Conservation (phyloP, 2,113 vertebrate genomes). For the Pleuronectes platessa region DNA sequence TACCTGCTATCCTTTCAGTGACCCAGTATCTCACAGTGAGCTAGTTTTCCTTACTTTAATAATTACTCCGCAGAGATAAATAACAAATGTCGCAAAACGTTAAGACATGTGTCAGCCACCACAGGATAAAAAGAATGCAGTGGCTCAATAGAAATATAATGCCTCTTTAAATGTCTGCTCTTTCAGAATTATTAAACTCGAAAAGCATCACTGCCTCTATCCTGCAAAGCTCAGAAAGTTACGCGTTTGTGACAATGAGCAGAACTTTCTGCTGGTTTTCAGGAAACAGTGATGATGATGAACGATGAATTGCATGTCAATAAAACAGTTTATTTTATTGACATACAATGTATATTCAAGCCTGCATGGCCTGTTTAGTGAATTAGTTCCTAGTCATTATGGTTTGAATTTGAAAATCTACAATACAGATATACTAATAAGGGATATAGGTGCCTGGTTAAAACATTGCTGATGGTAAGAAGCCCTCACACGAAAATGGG, state of each 20-base stretch:
- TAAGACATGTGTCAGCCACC: slow-evolving; percentile 14
- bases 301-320: background rate
- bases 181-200: background rate
- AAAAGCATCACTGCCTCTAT: background rate
- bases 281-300: background rate
- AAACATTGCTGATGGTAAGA: too few relatives aligned
- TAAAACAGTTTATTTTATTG: too few relatives aligned
- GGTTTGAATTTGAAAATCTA: too few relatives aligned
- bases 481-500: too few relatives aligned
- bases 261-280: background rate
- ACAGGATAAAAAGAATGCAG: background rate
- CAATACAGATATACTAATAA: too few relatives aligned
- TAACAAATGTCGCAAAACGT: slow-evolving; percentile 26
- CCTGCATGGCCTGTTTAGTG: too few relatives aligned
- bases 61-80: slow-evolving; percentile 51
- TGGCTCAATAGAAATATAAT: background rate
- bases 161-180: background rate
- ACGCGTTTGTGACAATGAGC: background rate
- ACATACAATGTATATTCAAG: too few relatives aligned
- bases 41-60: slow-evolving; percentile 60
- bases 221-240: background rate
- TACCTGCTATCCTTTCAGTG: slow-evolving; percentile 50
- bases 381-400: too few relatives aligned
- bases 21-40: slow-evolving; percentile 66
- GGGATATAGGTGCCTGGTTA: too few relatives aligned